Evolutionary conservation across 2,888 invertebrate genomes (phyloP).

Genomic region (Ichneumon xanthorius): DNA sequence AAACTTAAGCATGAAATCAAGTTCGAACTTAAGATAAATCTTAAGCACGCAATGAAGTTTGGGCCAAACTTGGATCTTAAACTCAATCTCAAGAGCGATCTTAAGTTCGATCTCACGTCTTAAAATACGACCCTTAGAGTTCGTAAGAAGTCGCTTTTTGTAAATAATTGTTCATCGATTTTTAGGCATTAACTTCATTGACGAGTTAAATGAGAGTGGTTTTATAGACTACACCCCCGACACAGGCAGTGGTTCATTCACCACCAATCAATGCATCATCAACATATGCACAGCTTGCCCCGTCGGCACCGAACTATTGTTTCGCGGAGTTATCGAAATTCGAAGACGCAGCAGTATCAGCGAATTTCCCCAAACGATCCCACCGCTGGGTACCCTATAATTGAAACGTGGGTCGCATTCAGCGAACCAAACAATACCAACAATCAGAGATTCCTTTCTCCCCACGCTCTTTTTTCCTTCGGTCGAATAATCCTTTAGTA

Average conservation of each 20-base stretch:
- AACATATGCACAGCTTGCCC: constrained; percentile 36
- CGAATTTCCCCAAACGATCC: constrained; percentile 15
- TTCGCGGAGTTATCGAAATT: constrained; percentile 63
- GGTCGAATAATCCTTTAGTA: neutral
- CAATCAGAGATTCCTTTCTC: constrained; percentile 46
- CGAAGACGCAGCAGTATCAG: constrained; percentile 59
- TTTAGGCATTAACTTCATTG: neutral
- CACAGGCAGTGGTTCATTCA: constrained; percentile 55
- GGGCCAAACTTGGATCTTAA: too few species aligned
- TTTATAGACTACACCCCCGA: constrained; percentile 29
- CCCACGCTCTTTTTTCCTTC: neutral
- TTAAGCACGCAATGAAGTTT: too few species aligned
- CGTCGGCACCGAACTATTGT: constrained; percentile 54
- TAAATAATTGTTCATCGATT: neutral
- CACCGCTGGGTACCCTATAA: constrained; percentile 12
- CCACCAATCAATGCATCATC: constrained; percentile 56
- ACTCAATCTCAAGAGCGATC: too few species aligned
- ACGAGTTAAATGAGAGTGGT: neutral
- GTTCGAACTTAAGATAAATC: too few species aligned
- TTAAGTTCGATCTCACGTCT: too few species aligned
- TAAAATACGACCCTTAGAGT: too few species aligned
- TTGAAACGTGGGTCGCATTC: constrained; percentile 39
- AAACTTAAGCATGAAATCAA: too few species aligned
- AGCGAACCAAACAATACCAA: constrained; percentile 47
- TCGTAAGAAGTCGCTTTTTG: neutral